phyloP scores from a whole-genome alignment of 2,113 vertebrate species.

The Calyptommatus sinebrachiatus region DNA sequence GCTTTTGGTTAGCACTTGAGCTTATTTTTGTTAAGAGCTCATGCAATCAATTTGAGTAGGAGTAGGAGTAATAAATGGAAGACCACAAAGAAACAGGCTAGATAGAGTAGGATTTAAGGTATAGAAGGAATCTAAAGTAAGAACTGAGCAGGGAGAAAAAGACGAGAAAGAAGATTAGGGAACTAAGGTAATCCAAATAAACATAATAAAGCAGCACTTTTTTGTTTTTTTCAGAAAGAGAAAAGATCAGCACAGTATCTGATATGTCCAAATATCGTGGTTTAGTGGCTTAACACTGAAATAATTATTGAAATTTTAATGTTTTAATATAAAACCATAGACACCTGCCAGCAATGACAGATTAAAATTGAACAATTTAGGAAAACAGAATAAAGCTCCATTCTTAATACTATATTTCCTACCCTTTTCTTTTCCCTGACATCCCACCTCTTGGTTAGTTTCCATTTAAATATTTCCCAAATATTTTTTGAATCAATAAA shows the following conservation, averaged over 20 bases:
- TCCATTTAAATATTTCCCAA: too few species aligned
- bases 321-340: background rate
- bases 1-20: background rate
- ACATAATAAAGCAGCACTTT: background rate
- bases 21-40: background rate
- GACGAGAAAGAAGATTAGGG: background rate
- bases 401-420: background rate
- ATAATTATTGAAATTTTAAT: background rate
- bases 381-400: background rate
- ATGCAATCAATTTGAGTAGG: slow-evolving; percentile 12
- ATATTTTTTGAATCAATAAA: background rate
- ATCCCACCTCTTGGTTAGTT: background rate
- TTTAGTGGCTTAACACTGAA: background rate
- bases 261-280: background rate
- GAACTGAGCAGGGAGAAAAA: background rate
- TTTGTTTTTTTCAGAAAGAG: background rate
- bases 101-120: background rate
- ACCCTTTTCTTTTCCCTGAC: background rate
- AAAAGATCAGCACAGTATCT: background rate
- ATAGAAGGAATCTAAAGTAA: background rate
- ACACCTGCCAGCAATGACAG: background rate
- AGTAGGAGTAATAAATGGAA: background rate
- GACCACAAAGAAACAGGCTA: too few species aligned
- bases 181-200: background rate
- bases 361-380: background rate